Base-by-base conservation (phyloP, 2,888 invertebrate species). In the Tetragonisca angustula region DNA sequence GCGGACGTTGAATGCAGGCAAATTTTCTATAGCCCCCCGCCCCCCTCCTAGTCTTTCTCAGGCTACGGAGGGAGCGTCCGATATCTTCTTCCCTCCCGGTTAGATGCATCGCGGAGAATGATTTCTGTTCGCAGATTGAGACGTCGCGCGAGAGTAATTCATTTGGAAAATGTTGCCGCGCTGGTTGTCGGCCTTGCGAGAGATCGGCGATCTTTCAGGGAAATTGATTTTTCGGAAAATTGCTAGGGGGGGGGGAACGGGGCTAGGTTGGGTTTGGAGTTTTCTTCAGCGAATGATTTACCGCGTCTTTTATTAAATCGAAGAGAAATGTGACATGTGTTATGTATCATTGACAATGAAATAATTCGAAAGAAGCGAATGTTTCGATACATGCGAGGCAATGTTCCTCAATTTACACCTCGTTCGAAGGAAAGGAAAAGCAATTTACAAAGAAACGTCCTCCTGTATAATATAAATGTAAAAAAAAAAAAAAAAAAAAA, bases 1-100 rank as follows among this genome's bases (percentile, higher is more conserved):
- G 93, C 91, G 90, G 77, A 74, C 70, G 67, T 36, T 93, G 91
- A 94, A 94, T 94, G 91, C 93, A 92, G 92, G 94, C 93, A 94
- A 93, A 94, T 94, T 93, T 94, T 94, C 92, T 91, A 93, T 93
- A 88, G 88, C 17, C 3, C 27, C 4, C 27, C 9, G 27, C 24
- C 27, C 27, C 27, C 27, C 27, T 27, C 27, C 27, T n/a, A n/a
- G 17, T 24, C 61, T 61, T 17, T 27, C 17, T 61, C 1, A 1
- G 19, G 24, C 6, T 24, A 17, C 86, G 92, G 43, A 43, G 43
- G 91, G 91, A 93, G 91, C 89, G 91, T 93, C 91, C 93, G 93
- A 94, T 93, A 93, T 92, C 61, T 43, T 92, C 90, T 81, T 83
- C 79, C 49, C 21, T 15, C 21, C 43, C 9, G 52, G 49, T 1